phyloP scores from a whole-genome alignment of 2,113 vertebrate genomes.

The Halcyon senegalensis region DNA sequence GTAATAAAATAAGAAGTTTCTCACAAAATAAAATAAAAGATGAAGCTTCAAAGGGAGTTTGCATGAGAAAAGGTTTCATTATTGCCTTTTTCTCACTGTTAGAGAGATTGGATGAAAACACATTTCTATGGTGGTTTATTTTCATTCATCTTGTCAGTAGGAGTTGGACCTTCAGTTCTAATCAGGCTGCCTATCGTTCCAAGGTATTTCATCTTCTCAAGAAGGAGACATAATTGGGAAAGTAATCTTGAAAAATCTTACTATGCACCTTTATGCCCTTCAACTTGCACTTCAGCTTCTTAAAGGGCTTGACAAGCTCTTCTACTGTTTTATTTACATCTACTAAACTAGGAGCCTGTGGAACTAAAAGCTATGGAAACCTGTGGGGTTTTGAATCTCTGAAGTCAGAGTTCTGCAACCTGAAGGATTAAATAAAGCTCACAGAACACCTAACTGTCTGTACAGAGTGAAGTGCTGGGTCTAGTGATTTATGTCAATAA shows the following conservation, averaged over 20 bases:
- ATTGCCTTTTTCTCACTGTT: not conserved
- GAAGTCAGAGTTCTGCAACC: not conserved
- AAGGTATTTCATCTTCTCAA: not conserved
- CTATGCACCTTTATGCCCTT: not conserved
- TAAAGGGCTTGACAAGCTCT: not conserved
- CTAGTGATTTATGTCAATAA: not conserved
- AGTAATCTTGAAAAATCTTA: not conserved
- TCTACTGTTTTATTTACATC: not conserved
- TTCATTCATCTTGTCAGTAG: not conserved
- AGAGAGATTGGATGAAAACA: not conserved
- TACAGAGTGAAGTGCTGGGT: not conserved
- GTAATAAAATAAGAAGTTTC: not conserved
- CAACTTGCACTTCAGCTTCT: not conserved
- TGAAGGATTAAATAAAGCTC: not conserved
- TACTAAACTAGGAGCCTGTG: not conserved
- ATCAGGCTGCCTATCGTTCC: not conserved
- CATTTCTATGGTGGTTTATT: not conserved
- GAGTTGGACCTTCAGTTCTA: not conserved
- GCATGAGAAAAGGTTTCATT: not conserved
- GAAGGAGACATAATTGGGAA: not conserved
- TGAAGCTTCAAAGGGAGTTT: not conserved
- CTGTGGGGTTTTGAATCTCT: not conserved
- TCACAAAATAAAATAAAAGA: not conserved
- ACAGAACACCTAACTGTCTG: not conserved
- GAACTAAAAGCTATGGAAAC: not conserved